Evolutionary conservation across 1,140 invertebrate genomes (phyloP), one percentile per base, ranked within the genome.

Genomic region (Lepidurus arcticus): DNA sequence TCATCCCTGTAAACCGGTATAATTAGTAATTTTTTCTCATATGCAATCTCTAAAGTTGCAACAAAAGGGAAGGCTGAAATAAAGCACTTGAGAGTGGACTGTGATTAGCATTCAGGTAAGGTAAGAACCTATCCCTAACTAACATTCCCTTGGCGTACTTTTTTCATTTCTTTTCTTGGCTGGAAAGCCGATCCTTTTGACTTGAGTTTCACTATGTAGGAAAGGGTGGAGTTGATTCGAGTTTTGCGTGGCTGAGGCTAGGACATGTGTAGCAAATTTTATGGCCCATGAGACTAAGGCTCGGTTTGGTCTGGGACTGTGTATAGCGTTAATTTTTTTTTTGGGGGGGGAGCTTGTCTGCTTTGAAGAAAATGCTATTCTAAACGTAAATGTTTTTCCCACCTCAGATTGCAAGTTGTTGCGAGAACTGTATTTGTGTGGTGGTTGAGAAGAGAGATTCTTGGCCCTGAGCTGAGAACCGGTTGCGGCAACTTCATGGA

Each of bases 191-290:
- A 47, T 47, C 45, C 7, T 47, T 16, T 47, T 47, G 45, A 11
- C 10, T 47, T 10, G 45, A 47, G 10, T 16, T 47, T 6, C 45
- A 65, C 16, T 65, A 65, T 65, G 53, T 65, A 65, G 21, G 53
- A 9, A 9, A 65, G 53, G 53, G 53, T 65, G 53, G 53, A 65
- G 53, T 21, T 21, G n/a, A 65, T 65, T 34, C 34, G 34, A 34
- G 34, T 34, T 34, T 34, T 34, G 34, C 34, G 4, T 34, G 34
- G 34, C 34, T 34, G 34, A 34, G 34, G 34, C 34, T 34, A 34
- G 34, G 34, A 34, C 34, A 21, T 65, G 53, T 65, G 53, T 65
- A 65, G 21, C 53, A 65, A 65, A 65, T 65, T 65, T 65, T 65
- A 65, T 21, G 53, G 21, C 34, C 34, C 34, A 34, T 34, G 34